These are phyloP conservation scores for Lordiphosa fenestrarum DNA, from an alignment of 2,888 invertebrate genomes.

Conservation along the genomic window DNA sequence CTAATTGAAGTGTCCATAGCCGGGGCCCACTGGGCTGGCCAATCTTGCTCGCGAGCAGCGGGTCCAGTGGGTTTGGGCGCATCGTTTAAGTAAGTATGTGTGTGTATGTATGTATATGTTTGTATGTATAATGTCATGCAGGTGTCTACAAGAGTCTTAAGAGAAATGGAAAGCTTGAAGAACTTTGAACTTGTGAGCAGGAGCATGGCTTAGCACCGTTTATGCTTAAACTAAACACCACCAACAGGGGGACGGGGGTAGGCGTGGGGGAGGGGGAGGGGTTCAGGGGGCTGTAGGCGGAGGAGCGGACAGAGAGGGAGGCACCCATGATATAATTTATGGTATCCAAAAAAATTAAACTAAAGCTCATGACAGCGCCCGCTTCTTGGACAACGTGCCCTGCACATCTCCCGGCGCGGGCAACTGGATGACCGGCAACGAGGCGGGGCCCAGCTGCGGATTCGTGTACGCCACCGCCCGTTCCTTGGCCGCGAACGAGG, in stretches of 20 bases:
- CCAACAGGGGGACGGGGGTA: constrained; percentile 24
- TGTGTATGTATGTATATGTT: constrained; percentile 11
- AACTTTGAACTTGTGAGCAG: constrained; percentile 12
- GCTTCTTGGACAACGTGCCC: constrained; percentile 78
- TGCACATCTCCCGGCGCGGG: constrained; percentile 64
- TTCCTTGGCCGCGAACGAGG: constrained; percentile 80
- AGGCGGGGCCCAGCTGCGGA: constrained; percentile 73
- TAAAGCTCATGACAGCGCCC: constrained; percentile 70
- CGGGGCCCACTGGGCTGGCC: constrained; percentile 8
- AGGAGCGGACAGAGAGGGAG: neutral
- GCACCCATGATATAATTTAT: constrained; percentile 53
- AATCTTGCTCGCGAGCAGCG: too few relatives aligned
- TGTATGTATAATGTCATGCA: constrained; percentile 21
- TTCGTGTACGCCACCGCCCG: constrained; percentile 79
- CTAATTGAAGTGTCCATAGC: constrained; percentile 68
- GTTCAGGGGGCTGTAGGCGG: neutral
- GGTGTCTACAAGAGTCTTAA: constrained; percentile 46
- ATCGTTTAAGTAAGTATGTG: constrained; percentile 3
- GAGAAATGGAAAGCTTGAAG: constrained; percentile 16
- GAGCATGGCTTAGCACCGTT: constrained; percentile 72
- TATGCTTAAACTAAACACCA: constrained; percentile 59
- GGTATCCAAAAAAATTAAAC: constrained; percentile 50
- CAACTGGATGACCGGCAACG: constrained; percentile 76
- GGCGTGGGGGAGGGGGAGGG: neutral
- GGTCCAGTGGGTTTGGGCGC: too few relatives aligned